Base-by-base conservation (phyloP, 2,888 invertebrate genomes). In the Campaea margaritaria region DNA sequence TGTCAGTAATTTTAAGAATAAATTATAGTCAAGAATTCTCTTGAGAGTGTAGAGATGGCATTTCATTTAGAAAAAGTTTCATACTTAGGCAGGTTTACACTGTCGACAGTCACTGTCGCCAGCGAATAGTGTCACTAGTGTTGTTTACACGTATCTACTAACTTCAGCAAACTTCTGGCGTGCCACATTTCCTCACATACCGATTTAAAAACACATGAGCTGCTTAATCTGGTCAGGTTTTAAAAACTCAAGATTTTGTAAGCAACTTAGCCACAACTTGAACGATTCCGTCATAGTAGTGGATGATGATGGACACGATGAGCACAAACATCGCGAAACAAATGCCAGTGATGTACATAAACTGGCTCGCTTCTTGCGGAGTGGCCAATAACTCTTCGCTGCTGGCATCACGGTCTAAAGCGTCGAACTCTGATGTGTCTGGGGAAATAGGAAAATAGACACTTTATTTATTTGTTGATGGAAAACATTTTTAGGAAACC, bases 321-420 rank as follows among this genome's bases (percentile, higher is more conserved):
- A 95, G 81, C 34, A 96, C 94, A 5, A 96, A 71, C 78, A 96
- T 83, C 11, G 96, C 95, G 69, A 95, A 91, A 44, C 93, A 90
- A 54, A 95, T 91, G 44, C 95, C 95, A 1, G 93, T 86, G 28
- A 93, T 86, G 72, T 94, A 94, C 83, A 94, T 92, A 42, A 94
- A 91, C 75, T 94, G 94, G 66, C 93, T 94, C 16, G 94, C 93
- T 75, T 94, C 94, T 51, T 91, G 92, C 0, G 93, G 93, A 9
- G 93, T 89, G 13, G 93, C 93, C 12, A 93, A 75, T 12, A 91
- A 79, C 64, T 93, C 91, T 65, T 93, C 91, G 62, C 88, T 93
- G 67, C 93, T 93, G 0, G 87, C 76, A 56, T 93, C 93, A 16
- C 89, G 82, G 68, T 93, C 93, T 54, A 93, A 79, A 0, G 89